Percentiles rank a stretch among this genome's conserved stretches.
Conservation (phyloP, 2,797 vertebrate genomes). For the Amblyraja radiata region DNA sequence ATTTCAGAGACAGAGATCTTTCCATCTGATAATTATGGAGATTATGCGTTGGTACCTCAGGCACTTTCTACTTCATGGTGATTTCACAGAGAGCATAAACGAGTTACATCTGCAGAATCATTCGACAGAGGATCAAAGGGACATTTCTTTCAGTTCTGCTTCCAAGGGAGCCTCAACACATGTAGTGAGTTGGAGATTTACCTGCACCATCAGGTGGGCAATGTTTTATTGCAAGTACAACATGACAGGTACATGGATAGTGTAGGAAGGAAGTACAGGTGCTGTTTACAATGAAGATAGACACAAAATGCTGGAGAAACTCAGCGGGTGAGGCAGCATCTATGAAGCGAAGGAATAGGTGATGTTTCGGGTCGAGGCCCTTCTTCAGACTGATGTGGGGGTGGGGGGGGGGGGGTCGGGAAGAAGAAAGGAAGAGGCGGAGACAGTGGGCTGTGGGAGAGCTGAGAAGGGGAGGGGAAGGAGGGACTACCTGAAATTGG, state of each 20-base stretch:
- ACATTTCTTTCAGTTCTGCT: background rate
- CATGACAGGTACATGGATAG: background rate
- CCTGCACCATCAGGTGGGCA: background rate
- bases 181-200: background rate
- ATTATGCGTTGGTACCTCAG: background rate
- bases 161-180: background rate
- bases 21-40: background rate
- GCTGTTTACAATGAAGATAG: too few relatives aligned
- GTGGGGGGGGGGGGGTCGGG: too few relatives aligned
- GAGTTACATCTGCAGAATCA: background rate
- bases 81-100: background rate
- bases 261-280: too few relatives aligned
- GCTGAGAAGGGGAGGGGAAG: too few relatives aligned
- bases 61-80: background rate
- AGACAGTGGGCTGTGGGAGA: too few relatives aligned
- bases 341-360: too few relatives aligned
- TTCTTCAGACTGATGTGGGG: too few relatives aligned
- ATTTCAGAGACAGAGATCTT: background rate
- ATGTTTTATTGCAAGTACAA: background rate
- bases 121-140: background rate
- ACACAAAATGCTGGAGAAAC: too few relatives aligned
- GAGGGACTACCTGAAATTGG: too few relatives aligned
- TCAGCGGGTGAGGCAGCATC: too few relatives aligned
- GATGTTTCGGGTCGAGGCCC: too few relatives aligned
- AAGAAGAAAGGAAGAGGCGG: too few relatives aligned